These are phyloP conservation scores for Cantharis lateralis DNA, from an alignment of 2,888 invertebrate genomes.

Conservation along the genomic window DNA sequence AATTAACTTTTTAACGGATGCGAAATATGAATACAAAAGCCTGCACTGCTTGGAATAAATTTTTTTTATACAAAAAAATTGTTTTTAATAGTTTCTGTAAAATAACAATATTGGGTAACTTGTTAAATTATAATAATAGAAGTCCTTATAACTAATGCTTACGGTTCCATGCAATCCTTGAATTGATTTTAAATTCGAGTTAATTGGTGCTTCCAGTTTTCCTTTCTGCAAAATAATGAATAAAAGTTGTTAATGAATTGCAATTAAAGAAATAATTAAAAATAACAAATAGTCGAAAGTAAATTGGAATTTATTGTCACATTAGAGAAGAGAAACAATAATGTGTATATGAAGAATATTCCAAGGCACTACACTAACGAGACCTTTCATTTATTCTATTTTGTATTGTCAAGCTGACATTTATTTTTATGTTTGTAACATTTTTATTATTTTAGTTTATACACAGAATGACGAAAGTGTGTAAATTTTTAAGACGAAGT, in stretches of 20 bases:
- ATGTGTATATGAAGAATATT: background rate
- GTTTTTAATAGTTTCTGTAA: background rate
- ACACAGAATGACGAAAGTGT: background rate
- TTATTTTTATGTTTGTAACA: background rate
- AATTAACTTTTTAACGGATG: background rate
- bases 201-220: background rate
- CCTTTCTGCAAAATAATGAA: background rate
- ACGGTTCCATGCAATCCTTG: background rate
- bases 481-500: background rate
- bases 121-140: background rate
- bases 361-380: background rate
- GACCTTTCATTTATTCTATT: background rate
- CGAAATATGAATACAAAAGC: background rate
- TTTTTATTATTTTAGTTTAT: background rate
- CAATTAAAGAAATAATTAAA: background rate
- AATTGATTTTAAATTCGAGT: background rate
- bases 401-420: background rate
- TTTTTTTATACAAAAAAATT: background rate
- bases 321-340: background rate
- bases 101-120: background rate
- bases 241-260: background rate
- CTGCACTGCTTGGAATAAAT: background rate
- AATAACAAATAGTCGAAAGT: background rate
- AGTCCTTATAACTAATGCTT: background rate
- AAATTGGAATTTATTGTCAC: background rate